Evolutionary conservation across 30 jellyfish, hydroid and myxozoan species (phyloP).

Genomic region (Aurelia aurita complex sp. Pacific): DNA sequence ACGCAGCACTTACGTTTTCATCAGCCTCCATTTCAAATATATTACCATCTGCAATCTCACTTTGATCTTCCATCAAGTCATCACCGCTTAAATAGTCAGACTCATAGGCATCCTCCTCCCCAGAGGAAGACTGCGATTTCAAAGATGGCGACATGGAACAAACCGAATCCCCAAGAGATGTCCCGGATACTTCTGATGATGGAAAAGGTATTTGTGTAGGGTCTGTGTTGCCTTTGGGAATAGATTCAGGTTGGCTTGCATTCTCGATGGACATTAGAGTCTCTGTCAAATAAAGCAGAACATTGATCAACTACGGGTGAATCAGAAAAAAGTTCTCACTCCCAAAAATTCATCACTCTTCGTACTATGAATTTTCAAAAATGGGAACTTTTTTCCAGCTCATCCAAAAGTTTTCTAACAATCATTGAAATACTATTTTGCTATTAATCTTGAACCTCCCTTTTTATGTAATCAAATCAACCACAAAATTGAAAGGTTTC

Average conservation of each 20-base stretch:
- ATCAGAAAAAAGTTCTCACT: too few relatives aligned
- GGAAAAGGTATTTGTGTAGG: constrained; percentile 61
- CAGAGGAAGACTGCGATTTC: constrained; percentile 57
- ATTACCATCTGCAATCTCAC: constrained; percentile 24
- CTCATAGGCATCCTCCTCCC: constrained; percentile 74
- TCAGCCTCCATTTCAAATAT: constrained; percentile 59
- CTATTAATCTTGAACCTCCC: too few relatives aligned
- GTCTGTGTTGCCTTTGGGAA: constrained; percentile 46
- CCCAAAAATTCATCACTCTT: too few relatives aligned
- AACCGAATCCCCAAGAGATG: constrained; percentile 60
- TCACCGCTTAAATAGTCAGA: constrained; percentile 67
- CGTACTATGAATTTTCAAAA: too few relatives aligned
- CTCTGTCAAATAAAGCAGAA: background rate
- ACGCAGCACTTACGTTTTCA: constrained; percentile 26
- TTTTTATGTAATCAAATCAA: too few relatives aligned
- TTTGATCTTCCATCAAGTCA: constrained; percentile 53
- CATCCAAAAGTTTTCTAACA: too few relatives aligned
- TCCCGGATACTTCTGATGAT: constrained; percentile 48
- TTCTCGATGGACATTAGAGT: constrained; percentile 4
- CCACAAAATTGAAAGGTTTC: too few relatives aligned
- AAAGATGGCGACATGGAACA: constrained; percentile 62
- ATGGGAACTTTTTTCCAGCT: too few relatives aligned
- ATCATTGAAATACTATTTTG: too few relatives aligned
- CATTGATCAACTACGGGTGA: too few relatives aligned
- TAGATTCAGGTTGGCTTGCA: constrained; percentile 35